Conservation (phyloP, 2,797 vertebrate genomes). For the Lagorchestes hirsutus region DNA sequence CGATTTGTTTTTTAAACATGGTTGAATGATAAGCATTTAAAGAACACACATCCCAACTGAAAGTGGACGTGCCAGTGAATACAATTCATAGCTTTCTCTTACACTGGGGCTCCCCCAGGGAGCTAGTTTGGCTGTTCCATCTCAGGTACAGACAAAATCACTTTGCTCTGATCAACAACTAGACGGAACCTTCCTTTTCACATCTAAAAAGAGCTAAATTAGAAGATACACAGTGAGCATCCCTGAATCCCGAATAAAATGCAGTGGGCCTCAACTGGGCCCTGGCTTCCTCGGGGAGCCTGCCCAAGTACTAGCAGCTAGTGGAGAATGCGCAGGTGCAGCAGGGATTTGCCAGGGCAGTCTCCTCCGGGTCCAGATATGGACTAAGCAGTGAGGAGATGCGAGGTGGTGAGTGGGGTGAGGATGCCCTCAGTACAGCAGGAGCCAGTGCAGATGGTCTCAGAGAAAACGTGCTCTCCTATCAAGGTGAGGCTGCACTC, state of each 20-base stretch:
- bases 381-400: background rate
- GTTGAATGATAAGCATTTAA: background rate
- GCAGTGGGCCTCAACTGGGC: background rate
- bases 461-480: fast-evolving
- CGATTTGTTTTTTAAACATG: background rate
- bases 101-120: background rate
- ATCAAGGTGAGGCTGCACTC: background rate
- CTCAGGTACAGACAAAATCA: constrained; percentile 53
- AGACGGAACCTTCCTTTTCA: background rate
- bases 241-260: constrained; percentile 63
- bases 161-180: constrained; percentile 38
- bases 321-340: background rate
- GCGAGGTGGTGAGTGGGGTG: background rate
- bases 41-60: background rate
- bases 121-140: background rate
- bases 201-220: constrained; percentile 42
- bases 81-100: background rate
- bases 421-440: fast-evolving
- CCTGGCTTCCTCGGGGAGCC: constrained; percentile 36
- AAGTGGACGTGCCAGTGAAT: background rate
- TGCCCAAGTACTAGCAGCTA: constrained; percentile 14
- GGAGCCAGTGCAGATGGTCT: background rate
- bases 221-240: constrained; percentile 38
- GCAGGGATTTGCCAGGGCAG: background rate
- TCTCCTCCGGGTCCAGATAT: background rate